Conservation (phyloP, 2,888 invertebrate species). For the Galeopsomyia nigrocyanea region DNA sequence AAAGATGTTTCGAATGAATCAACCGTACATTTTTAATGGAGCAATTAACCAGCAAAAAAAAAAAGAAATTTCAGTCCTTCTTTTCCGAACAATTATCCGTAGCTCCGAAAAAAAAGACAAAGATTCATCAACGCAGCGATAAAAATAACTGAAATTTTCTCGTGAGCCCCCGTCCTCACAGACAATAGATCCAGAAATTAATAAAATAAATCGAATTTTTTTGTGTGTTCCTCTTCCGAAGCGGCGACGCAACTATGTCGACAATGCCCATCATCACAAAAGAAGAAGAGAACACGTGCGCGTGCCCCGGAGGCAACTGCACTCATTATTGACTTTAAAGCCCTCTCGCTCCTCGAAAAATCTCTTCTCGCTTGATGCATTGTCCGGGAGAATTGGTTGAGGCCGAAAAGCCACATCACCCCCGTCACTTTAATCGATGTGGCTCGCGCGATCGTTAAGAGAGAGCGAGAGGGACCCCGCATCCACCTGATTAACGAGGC, state of each 20-base stretch:
- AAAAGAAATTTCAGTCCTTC: too few relatives aligned
- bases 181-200: too few relatives aligned
- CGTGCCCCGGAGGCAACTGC: neutral
- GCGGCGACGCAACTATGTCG: slow-evolving; percentile 5
- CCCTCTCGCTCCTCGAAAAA: neutral
- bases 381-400: slow-evolving; percentile 56
- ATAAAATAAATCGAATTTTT: neutral
- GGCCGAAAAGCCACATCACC: slow-evolving; percentile 29
- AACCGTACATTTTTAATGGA: too few relatives aligned
- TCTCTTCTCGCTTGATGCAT: slow-evolving; percentile 55
- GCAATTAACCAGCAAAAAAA: too few relatives aligned
- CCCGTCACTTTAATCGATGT: slow-evolving; percentile 60
- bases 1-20: too few relatives aligned
- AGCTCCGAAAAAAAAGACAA: too few relatives aligned
- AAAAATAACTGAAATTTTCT: too few relatives aligned
- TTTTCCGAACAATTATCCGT: too few relatives aligned
- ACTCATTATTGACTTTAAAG: slow-evolving; percentile 11
- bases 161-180: too few relatives aligned
- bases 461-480: slow-evolving; percentile 1
- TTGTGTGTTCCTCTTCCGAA: slow-evolving; percentile 5
- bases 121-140: too few relatives aligned
- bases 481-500: slow-evolving; percentile 59
- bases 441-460: slow-evolving; percentile 55
- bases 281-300: neutral
- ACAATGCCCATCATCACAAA: slow-evolving; percentile 1